Base-by-base conservation (phyloP, 2,113 vertebrate genomes). In the Actenoides hombroni region DNA sequence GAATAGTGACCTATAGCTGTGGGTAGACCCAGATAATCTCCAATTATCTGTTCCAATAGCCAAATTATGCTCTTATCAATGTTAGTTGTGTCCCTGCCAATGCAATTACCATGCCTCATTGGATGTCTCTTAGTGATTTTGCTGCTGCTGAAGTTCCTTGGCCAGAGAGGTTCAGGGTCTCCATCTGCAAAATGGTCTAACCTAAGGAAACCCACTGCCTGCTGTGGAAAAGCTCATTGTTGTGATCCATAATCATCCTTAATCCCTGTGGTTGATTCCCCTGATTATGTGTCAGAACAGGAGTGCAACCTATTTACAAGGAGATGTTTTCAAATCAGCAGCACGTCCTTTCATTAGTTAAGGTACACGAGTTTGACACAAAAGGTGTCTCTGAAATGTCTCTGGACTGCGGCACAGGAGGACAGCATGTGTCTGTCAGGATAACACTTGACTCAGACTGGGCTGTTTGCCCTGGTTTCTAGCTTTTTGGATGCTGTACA, bases 381-480 rank as follows among this genome's bases (percentile, higher is more conserved):
- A 64, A 80, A 40, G 37, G 57, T 49, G 53, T 42, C 86, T 76
- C 67, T 11, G 79, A 61, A 84, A 37, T 8, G 33, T 42, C 83
- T 73, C 65, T 59, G 94, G 80, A 0, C 44, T 53, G 57, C 6
- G 4, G 69, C 73, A 51, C 2, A 26, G 46, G 64, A 71, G 18
- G 83, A 3, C 76, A 88, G 92, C 49, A 0, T 63, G 86, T 85
- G 86, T 85, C 88, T 92, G 73, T 93, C 65, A 81, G 94, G 78
- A 61, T 73, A 63, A 20, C 56, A 42, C 67, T 90, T 68, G 83
- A 67, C 65, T 94, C 86, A 73, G 31, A 2, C 10, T 68, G 88
- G 86, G 84, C 81, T 85, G 28, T 25, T 70, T 95, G 92, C 88
- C 90, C 81, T 88, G 19, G 83, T 93, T 96, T 83, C 44, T 49